These are phyloP conservation scores for Sapajus apella DNA, from an alignment of 2,113 vertebrate species.

Conservation along the genomic window DNA sequence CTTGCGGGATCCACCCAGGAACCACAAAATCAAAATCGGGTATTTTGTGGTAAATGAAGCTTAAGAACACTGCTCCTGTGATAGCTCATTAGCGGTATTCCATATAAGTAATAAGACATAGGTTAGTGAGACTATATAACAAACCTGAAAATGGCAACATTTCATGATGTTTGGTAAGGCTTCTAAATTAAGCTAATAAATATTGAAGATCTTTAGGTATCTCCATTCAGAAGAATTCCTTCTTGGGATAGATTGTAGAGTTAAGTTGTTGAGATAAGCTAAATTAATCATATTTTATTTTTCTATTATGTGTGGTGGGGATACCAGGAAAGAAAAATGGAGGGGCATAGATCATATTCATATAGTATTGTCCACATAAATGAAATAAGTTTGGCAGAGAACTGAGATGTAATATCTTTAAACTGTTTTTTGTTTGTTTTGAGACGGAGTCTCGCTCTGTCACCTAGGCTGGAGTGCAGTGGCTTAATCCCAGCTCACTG, in stretches of 20 bases:
- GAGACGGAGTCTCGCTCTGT: no score
- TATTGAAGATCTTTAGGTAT: not conserved
- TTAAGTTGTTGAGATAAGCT: not conserved
- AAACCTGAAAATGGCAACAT: not conserved
- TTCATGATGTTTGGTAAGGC: not conserved
- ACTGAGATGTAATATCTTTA: not conserved
- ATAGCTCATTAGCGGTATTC: not conserved
- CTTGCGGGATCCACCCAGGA: not conserved
- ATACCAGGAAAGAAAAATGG: not conserved
- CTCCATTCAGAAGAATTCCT: not conserved
- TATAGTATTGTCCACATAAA: not conserved
- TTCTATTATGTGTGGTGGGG: not conserved
- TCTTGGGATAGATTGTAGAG: not conserved
- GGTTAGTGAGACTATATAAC: not conserved
- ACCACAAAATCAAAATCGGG: not conserved
- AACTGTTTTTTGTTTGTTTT: not conserved
- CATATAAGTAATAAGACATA: not conserved
- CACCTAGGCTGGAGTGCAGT: no score
- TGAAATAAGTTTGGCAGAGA: not conserved
- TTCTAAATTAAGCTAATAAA: not conserved
- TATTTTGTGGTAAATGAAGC: not conserved
- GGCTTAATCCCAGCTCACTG: no score
- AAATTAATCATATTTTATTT: conserved; percentile 18
- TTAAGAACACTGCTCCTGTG: not conserved
- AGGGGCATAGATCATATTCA: not conserved